These are phyloP conservation scores for Acyrthosiphon pisum DNA, from an alignment of 1,140 invertebrate genomes.

Conservation along the genomic window DNA sequence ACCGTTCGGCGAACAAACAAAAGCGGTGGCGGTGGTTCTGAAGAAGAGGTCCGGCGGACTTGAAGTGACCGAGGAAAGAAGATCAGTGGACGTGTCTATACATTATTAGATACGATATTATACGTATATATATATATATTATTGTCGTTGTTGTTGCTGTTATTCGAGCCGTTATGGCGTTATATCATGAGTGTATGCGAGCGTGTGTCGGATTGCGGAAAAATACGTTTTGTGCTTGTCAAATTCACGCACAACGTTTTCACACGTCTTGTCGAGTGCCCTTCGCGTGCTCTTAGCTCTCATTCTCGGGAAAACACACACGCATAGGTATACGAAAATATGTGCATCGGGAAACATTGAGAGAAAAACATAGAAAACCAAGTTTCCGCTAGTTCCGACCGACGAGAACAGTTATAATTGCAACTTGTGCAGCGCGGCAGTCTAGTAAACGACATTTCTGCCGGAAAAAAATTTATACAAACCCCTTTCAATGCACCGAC, in stretches of 20 bases:
- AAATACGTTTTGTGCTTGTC: slow-evolving; percentile 3
- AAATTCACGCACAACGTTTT: background rate
- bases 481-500: too few relatives aligned
- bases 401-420: background rate
- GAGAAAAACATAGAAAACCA: background rate
- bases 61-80: background rate
- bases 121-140: background rate
- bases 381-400: background rate
- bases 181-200: background rate
- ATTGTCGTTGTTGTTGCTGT: background rate
- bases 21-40: too few relatives aligned
- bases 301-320: background rate
- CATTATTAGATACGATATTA: background rate
- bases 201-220: background rate
- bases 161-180: too few relatives aligned
- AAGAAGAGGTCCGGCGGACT: background rate
- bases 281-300: background rate
- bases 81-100: background rate
- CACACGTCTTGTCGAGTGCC: slow-evolving; percentile 4
- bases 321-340: background rate
- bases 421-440: background rate
- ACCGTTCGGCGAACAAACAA: background rate
- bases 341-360: background rate
- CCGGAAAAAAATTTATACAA: too few relatives aligned
- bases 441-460: background rate